phyloP scores from a whole-genome alignment of 2,797 vertebrate genomes.

The Sarcoramphus papa region DNA sequence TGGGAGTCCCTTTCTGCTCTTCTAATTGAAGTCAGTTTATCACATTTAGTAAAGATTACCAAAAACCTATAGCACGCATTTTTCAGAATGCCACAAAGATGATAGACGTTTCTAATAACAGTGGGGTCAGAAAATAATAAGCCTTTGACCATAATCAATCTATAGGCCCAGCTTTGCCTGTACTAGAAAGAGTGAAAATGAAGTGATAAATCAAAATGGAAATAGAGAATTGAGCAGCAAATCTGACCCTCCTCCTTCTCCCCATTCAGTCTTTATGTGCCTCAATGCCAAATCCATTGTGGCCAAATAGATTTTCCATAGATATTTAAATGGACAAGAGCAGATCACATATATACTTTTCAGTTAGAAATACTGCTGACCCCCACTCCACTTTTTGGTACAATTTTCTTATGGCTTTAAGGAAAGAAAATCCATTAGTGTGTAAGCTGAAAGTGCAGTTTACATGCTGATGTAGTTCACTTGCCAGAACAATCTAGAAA shows the following conservation, averaged over 20 bases:
- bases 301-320: not conserved
- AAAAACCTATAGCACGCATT: not conserved
- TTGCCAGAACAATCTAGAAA: not conserved
- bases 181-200: not conserved
- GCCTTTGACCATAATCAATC: not conserved
- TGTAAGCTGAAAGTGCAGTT: not conserved
- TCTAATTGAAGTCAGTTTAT: not conserved
- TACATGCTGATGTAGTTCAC: not conserved
- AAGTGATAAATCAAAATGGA: slow-evolving; percentile 10
- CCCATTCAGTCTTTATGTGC: not conserved
- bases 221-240: not conserved
- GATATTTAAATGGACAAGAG: not conserved
- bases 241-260: not conserved
- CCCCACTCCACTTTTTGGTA: not conserved
- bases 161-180: not conserved
- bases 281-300: not conserved
- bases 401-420: not conserved
- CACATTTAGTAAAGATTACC: not conserved
- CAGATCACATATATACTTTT: not conserved
- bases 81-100: not conserved
- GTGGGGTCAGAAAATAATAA: slow-evolving; percentile 6
- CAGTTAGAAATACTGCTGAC: not conserved
- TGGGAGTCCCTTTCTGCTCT: not conserved
- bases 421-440: not conserved
- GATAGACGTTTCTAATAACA: not conserved